Base-by-base conservation (phyloP, 2,113 vertebrate genomes). In the Megaceryle torquata region DNA sequence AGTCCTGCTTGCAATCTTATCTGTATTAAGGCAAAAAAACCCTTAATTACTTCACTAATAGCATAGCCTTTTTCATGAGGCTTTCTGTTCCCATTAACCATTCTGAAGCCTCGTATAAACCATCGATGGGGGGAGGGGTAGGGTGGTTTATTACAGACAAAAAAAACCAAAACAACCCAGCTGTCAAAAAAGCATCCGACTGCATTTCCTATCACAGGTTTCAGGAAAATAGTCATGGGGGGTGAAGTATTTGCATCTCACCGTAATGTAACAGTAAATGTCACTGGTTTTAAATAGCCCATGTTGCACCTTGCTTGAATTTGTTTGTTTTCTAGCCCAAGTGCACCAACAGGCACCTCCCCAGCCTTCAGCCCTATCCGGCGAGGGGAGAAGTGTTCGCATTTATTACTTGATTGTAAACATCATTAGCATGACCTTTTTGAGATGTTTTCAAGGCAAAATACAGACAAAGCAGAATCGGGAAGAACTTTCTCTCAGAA, bases 31-130 rank as follows among this genome's bases (percentile, higher is more conserved):
- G 6, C n/a, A 85, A 93, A 94, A 59, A 18, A 61, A 13, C 22
- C 50, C 29, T 76, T 93, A 96, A 97, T 97, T 97, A 82, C 71
- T 94, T 71, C 48, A 12, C 43, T 94, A 78, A 96, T 80, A 60
- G 85, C 79, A 56, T 25, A 25, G 54, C 63, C 72, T 85, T 48
- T 76, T 96, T 74, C 74, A 1, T 0, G 9, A 72, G 51, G 39
- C 56, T 91, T 65, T 54, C n/a, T 17, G 76, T 89, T 94, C 56
- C 46, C 91, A 18, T 88, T 88, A 84, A 76, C 48, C n/a, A 6
- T 82, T 51, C 22, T 60, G 18, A 80, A 59, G 81, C 84, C 15
- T 57, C 0, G 5, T 50, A 29, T 17, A 39, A 88, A 90, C 64
- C 83, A 44, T 64, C 21, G 39, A 9, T 21, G 88, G 68, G 39